phyloP scores from a whole-genome alignment of 1,140 invertebrate species.

The Zaprionus capensis region DNA sequence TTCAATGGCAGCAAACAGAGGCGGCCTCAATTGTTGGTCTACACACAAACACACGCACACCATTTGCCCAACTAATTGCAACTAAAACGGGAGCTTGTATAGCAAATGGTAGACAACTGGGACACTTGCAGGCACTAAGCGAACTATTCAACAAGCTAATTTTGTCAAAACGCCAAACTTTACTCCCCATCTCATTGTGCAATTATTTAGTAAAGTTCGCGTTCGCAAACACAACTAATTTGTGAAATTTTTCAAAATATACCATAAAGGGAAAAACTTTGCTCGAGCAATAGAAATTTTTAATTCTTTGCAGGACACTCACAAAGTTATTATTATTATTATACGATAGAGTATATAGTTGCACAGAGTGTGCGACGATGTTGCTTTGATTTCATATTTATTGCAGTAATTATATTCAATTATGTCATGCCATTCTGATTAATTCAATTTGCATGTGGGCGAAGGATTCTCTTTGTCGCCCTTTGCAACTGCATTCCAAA shows the following conservation, averaged over 20 bases:
- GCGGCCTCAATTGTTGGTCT: slow-evolving; percentile 6
- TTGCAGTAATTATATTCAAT: background rate
- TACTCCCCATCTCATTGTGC: background rate
- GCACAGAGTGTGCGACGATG: background rate
- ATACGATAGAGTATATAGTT: too few relatives aligned
- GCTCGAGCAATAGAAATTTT: background rate
- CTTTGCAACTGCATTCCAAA: background rate
- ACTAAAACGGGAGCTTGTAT: background rate
- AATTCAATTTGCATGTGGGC: background rate
- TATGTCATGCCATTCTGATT: background rate
- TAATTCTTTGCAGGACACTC: background rate
- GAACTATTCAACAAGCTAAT: slow-evolving; percentile 9
- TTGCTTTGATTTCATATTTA: background rate
- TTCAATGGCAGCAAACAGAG: slow-evolving; percentile 18
- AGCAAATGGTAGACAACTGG: background rate
- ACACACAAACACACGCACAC: background rate
- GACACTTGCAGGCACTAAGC: background rate
- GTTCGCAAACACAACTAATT: slow-evolving; percentile 5
- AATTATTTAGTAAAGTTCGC: slow-evolving; percentile 6
- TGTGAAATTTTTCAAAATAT: background rate
- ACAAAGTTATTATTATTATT: background rate
- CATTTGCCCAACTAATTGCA: background rate
- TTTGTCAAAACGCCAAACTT: background rate
- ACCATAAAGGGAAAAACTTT: background rate
- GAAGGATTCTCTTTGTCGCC: background rate